Percentiles rank a stretch among this genome's conserved stretches.
phyloP scores from a whole-genome alignment of 2,797 vertebrate genomes.

The Eospalax fontanierii region DNA sequence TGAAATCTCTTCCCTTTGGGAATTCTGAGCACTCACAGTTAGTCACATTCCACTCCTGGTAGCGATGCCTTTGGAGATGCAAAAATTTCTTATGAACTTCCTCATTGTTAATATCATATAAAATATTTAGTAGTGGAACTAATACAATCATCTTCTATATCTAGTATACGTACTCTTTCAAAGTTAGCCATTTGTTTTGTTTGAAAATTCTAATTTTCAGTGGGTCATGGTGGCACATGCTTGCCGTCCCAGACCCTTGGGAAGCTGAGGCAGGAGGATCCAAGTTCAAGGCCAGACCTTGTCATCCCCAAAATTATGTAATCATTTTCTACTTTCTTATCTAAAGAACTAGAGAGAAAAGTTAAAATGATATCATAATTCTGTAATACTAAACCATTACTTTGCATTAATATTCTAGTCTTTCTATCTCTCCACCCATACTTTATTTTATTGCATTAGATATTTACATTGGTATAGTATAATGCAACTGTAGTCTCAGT shows the following conservation, averaged over 20 bases:
- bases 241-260: not conserved
- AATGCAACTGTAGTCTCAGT: not conserved
- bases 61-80: not conserved
- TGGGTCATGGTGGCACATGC: not conserved
- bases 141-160: conserved; percentile 34
- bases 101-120: not conserved
- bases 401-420: not conserved
- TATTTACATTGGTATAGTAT: conserved; percentile 37
- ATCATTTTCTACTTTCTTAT: conserved; percentile 9
- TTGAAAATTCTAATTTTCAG: conserved; percentile 63
- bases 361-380: conserved; percentile 65
- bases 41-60: not conserved
- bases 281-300: not conserved
- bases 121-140: conserved; percentile 39
- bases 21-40: conserved; percentile 1
- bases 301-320: not conserved
- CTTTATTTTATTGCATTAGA: conserved; percentile 59
- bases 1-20: conserved; percentile 10
- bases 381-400: conserved; percentile 17
- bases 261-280: not conserved
- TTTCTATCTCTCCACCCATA: not conserved
- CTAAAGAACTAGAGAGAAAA: conserved; percentile 33
- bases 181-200: conserved; percentile 12
- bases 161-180: not conserved
- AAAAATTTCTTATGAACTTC: conserved; percentile 2